Percentiles rank a stretch among this genome's conserved stretches.
Conservation (phyloP, 2,797 vertebrate species). For the Lagodon rhomboides region DNA sequence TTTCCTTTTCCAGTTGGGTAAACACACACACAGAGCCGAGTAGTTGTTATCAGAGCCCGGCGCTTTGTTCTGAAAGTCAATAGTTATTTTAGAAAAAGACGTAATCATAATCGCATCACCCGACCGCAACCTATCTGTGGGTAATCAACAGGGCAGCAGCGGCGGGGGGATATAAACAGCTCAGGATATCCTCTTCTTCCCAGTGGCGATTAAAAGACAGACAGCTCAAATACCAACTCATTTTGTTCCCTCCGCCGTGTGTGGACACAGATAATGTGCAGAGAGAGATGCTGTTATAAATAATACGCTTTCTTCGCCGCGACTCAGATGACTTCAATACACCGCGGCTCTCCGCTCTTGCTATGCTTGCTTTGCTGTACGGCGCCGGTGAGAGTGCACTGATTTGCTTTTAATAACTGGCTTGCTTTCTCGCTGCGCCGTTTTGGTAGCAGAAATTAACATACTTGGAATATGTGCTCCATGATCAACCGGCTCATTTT, state of each 20-base stretch:
- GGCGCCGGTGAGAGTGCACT: constrained; percentile 33
- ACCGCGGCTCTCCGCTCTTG: constrained; percentile 17
- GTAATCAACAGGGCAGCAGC: constrained; percentile 43
- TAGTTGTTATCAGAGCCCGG: constrained; percentile 52
- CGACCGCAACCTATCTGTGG: constrained; percentile 47
- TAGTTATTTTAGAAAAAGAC: constrained; percentile 51
- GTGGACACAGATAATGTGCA: constrained; percentile 20
- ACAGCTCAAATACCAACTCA: constrained; percentile 43
- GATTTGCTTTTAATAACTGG: constrained; percentile 66
- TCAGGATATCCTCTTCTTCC: constrained; percentile 39
- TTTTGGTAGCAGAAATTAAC: constrained; percentile 50
- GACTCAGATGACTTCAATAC: constrained; percentile 22
- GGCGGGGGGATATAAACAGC: constrained; percentile 37
- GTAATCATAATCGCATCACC: constrained; percentile 60
- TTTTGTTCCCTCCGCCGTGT: constrained; percentile 23
- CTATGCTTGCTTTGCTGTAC: constrained; percentile 19
- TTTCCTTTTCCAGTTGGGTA: constrained; percentile 38
- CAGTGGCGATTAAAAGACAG: constrained; percentile 56
- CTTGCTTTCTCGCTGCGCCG: constrained; percentile 49
- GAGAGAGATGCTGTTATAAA: constrained; percentile 32
- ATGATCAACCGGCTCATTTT: constrained; percentile 39
- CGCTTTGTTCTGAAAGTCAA: constrained; percentile 61
- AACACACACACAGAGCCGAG: constrained; percentile 38
- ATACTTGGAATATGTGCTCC: constrained; percentile 42
- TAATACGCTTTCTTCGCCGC: constrained; percentile 26